Conservation (phyloP, 2,113 vertebrate genomes). For the Peromyscus leucopus region DNA sequence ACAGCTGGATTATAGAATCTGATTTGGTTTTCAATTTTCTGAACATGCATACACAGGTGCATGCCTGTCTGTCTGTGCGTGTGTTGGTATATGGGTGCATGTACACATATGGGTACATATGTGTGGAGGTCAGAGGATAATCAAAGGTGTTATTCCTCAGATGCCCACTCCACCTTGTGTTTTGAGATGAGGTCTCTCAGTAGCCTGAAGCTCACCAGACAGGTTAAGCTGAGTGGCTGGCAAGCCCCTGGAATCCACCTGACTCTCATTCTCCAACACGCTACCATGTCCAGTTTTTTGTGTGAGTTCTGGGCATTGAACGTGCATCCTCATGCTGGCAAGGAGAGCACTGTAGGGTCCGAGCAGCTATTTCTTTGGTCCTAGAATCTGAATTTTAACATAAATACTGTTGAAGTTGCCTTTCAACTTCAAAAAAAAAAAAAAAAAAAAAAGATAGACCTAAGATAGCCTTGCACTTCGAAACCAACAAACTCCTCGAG, state of each 20-base stretch:
- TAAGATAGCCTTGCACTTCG: slow-evolving; percentile 46
- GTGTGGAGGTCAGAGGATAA: background rate
- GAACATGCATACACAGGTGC: no score
- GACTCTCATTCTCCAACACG: background rate
- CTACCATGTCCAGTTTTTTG: no score
- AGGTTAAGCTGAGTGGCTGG: no score
- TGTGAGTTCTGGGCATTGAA: background rate
- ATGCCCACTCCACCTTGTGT: background rate
- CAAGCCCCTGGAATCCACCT: background rate
- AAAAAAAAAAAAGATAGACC: slow-evolving; percentile 52
- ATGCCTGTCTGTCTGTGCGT: background rate
- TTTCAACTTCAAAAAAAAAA: slow-evolving; percentile 40
- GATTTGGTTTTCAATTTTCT: background rate
- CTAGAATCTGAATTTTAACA: slow-evolving; percentile 17
- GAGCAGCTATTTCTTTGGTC: background rate
- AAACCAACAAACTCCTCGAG: slow-evolving; percentile 50
- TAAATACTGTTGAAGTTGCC: background rate
- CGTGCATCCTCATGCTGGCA: background rate
- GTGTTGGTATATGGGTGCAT: background rate
- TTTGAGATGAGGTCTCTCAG: background rate
- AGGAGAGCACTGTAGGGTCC: background rate
- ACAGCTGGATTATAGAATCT: background rate
- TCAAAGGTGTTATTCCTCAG: background rate
- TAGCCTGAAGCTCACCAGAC: background rate
- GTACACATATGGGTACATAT: background rate